A percentile compares a stretch with the other conserved stretches of the same genome.
phyloP scores from a whole-genome alignment of 1,140 invertebrate genomes.

The Calosoma granatense region DNA sequence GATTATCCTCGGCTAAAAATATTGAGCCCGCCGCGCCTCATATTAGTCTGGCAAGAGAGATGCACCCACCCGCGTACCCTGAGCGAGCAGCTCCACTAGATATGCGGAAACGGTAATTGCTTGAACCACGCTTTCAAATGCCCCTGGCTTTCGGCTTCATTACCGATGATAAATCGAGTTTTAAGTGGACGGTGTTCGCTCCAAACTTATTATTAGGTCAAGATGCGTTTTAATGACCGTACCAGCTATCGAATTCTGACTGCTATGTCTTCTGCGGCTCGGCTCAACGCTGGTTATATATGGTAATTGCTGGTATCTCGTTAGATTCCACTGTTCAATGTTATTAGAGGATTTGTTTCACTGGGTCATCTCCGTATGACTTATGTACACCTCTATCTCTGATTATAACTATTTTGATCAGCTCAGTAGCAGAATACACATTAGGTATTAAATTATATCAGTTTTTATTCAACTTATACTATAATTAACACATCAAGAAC shows the following conservation, averaged over 20 bases:
- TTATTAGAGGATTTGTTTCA: too few relatives aligned
- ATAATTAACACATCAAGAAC: too few relatives aligned
- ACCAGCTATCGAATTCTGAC: background rate
- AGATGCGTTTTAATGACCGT: background rate
- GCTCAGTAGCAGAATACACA: too few relatives aligned
- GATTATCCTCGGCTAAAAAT: slow-evolving; percentile 18
- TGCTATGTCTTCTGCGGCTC: background rate
- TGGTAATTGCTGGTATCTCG: too few relatives aligned
- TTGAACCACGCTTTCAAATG: background rate
- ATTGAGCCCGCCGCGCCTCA: background rate
- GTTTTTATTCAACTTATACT: too few relatives aligned
- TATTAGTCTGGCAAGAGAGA: background rate
- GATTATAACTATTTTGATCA: too few relatives aligned
- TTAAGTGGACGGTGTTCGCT: background rate
- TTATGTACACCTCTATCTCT: too few relatives aligned
- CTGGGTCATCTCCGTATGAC: too few relatives aligned
- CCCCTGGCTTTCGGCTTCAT: background rate
- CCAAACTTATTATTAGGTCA: too few relatives aligned
- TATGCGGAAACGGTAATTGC: slow-evolving; percentile 8
- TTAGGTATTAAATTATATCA: too few relatives aligned
- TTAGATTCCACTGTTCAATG: too few relatives aligned
- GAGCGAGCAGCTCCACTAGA: background rate
- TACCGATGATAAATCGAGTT: slow-evolving; percentile 1
- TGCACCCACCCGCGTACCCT: background rate
- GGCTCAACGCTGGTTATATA: too few relatives aligned